A percentile compares a stretch with the other conserved stretches of the same genome.
Conservation (phyloP, 2,797 vertebrate genomes). For the Hypotaenidia philippensis region DNA sequence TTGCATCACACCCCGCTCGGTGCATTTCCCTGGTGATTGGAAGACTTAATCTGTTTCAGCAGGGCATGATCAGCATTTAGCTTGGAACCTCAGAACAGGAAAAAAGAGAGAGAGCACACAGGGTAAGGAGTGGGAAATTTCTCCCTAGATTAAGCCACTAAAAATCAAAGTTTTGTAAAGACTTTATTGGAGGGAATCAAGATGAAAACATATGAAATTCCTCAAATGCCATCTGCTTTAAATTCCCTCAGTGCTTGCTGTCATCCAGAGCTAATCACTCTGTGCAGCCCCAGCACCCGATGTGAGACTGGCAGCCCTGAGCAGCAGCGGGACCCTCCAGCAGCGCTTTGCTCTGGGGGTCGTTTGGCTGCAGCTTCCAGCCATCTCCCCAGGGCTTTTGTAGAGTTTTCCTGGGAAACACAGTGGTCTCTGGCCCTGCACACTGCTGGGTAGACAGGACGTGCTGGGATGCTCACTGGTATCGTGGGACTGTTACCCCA, state of each 20-base stretch:
- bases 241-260: not conserved
- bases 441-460: rapidly evolving
- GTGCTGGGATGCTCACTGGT: rapidly evolving
- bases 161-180: constrained; percentile 32
- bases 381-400: not conserved
- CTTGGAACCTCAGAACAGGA: not conserved
- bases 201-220: not conserved
- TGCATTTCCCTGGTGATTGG: not conserved
- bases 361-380: not conserved
- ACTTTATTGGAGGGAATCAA: not conserved
- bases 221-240: constrained; percentile 14
- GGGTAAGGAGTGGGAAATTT: not conserved
- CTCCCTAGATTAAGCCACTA: not conserved
- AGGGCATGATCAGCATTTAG: not conserved
- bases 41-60: not conserved
- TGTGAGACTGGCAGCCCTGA: rapidly evolving
- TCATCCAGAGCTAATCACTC: not conserved
- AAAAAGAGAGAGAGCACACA: too few relatives aligned
- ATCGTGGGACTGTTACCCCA: rapidly evolving
- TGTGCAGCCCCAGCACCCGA: not conserved
- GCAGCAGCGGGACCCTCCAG: not conserved
- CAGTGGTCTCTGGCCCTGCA: too few relatives aligned
- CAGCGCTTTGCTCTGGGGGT: not conserved
- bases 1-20: not conserved
- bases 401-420: not conserved